Percentiles rank a stretch among this genome's conserved stretches.
phyloP scores from a whole-genome alignment of 2,113 vertebrate species.

The Prunella himalayana region DNA sequence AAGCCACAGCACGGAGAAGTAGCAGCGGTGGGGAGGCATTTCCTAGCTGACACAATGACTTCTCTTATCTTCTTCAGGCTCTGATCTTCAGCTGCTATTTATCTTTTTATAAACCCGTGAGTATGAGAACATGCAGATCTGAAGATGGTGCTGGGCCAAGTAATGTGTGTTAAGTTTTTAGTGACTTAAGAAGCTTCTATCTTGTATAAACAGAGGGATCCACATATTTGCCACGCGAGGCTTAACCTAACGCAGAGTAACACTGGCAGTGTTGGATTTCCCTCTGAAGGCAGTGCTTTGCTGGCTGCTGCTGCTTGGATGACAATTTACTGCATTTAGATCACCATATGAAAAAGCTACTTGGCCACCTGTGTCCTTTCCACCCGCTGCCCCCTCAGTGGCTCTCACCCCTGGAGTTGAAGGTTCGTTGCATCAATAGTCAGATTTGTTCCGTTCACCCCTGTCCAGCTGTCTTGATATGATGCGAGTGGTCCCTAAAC shows the following conservation, averaged over 20 bases:
- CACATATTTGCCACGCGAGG: background rate
- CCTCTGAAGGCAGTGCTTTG: constrained; percentile 41
- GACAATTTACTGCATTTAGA: constrained; percentile 46
- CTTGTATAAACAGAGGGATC: constrained; percentile 40
- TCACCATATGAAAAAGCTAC: constrained; percentile 26
- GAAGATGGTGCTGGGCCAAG: constrained; percentile 66
- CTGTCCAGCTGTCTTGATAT: constrained; percentile 18
- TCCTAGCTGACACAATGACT: background rate
- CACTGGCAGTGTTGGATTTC: background rate
- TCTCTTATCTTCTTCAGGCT: constrained; percentile 32
- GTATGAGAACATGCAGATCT: constrained; percentile 21
- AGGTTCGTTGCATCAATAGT: constrained; percentile 34
- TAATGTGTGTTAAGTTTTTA: constrained; percentile 24
- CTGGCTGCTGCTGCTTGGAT: constrained; percentile 56
- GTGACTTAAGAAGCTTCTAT: constrained; percentile 48
- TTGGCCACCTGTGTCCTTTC: constrained; percentile 28
- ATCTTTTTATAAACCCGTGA: constrained; percentile 28
- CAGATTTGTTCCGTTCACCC: constrained; percentile 40
- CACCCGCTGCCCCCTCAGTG: background rate
- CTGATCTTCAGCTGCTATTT: constrained; percentile 45
- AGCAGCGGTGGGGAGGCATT: background rate
- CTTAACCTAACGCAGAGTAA: background rate
- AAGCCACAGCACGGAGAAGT: background rate
- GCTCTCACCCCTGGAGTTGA: background rate
- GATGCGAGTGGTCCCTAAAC: constrained; percentile 49